A percentile compares a stretch with the other conserved stretches of the same genome.
Evolutionary conservation across 2,113 vertebrate species (phyloP).

Genomic region (Urocitellus parryii): DNA sequence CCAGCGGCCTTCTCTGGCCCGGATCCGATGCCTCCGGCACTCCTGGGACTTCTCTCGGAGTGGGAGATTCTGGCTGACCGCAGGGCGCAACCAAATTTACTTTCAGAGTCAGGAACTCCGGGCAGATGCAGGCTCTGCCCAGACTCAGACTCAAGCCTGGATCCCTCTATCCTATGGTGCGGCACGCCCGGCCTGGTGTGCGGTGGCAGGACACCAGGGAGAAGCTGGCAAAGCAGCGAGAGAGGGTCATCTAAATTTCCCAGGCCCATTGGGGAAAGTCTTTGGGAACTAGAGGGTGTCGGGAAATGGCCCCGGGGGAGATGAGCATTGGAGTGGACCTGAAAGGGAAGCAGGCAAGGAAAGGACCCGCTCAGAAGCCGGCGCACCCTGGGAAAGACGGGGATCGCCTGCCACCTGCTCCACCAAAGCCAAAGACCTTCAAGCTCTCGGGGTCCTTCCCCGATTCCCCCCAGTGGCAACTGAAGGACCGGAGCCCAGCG

Average conservation of each 20-base stretch:
- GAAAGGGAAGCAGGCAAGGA: neutral
- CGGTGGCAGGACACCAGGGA: accelerated
- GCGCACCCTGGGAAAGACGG: neutral
- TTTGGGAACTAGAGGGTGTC: neutral
- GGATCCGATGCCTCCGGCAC: neutral
- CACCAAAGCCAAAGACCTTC: neutral
- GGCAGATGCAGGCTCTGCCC: neutral
- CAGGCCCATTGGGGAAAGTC: neutral
- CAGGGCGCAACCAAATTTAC: neutral
- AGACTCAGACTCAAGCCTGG: neutral
- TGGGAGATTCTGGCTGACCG: neutral
- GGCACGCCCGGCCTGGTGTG: neutral
- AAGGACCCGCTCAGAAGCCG: neutral
- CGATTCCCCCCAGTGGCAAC: neutral
- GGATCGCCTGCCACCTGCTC: neutral
- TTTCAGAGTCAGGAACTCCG: neutral
- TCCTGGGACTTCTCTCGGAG: no score
- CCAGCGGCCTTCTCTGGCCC: constrained; percentile 26
- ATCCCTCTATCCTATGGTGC: neutral
- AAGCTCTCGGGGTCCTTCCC: neutral
- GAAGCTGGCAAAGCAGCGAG: no score
- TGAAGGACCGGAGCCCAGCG: neutral
- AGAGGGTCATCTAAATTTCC: neutral
- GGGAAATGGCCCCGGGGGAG: neutral
- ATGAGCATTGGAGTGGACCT: neutral